Conservation (phyloP, 2,113 vertebrate genomes). For the Columba livia region DNA sequence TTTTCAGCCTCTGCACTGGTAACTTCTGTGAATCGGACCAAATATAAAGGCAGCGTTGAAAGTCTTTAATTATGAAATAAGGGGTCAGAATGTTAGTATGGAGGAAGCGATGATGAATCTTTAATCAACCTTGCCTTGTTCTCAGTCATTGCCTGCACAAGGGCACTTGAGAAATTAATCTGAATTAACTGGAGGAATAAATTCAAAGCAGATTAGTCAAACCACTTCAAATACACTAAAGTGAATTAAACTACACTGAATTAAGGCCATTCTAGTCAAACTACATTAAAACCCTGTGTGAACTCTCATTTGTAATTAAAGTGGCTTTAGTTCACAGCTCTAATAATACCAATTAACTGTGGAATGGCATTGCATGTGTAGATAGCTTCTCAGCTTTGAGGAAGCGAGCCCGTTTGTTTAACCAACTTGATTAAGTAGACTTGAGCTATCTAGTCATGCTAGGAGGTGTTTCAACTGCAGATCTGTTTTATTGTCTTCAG, state of each 20-base stretch:
- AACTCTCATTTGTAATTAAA: constrained; percentile 40
- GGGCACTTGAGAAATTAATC: constrained; percentile 51
- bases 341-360: background rate
- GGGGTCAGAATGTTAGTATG: background rate
- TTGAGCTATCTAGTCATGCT: background rate
- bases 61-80: constrained; percentile 16
- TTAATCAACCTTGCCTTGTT: constrained; percentile 10
- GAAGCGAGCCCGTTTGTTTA: background rate
- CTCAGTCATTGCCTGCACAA: background rate
- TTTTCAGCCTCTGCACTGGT: background rate
- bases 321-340: constrained; percentile 36
- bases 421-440: background rate
- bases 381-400: background rate
- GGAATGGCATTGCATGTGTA: background rate
- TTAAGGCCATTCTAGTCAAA: constrained; percentile 37
- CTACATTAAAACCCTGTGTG: constrained; percentile 36
- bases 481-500: background rate
- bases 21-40: background rate
- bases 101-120: background rate
- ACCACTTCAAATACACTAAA: constrained; percentile 46
- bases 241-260: constrained; percentile 51
- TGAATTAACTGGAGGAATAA: constrained; percentile 41
- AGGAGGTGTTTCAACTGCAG: background rate
- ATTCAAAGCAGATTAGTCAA: constrained; percentile 45
- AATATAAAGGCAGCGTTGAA: background rate